Conservation (phyloP, 2,113 vertebrate genomes). For the Tupaia chinensis region DNA sequence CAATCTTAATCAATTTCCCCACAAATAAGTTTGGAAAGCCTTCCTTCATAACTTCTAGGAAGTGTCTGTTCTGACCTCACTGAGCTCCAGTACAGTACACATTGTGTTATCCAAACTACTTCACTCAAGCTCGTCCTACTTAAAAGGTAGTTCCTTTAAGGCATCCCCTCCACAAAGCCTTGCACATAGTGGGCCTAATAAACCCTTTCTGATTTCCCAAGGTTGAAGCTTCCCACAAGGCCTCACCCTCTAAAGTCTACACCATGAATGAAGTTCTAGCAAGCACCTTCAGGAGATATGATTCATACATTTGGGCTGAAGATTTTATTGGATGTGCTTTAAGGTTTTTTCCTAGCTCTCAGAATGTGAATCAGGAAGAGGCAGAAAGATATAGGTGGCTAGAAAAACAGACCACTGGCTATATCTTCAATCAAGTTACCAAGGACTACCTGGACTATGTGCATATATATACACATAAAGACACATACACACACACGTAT, state of each 20-base stretch:
- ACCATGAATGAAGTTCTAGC: not conserved
- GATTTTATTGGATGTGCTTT: not conserved
- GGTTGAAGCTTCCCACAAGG: not conserved
- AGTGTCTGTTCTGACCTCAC: not conserved
- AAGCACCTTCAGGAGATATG: not conserved
- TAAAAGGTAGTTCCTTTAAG: not conserved
- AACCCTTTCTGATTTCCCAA: constrained; percentile 19
- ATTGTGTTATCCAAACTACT: not conserved
- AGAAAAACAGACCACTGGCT: not conserved
- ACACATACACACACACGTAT: not conserved
- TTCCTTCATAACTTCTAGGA: not conserved
- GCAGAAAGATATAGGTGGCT: not conserved
- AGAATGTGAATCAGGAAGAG: constrained; percentile 37
- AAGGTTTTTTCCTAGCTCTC: constrained; percentile 4
- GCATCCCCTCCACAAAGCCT: not conserved
- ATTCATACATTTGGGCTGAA: not conserved
- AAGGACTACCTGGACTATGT: not conserved
- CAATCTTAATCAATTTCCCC: not conserved
- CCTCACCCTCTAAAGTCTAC: not conserved
- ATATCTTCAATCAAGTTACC: not conserved
- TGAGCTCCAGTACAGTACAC: not conserved
- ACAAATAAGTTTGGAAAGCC: not conserved
- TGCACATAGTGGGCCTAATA: not conserved
- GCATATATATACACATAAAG: not conserved
- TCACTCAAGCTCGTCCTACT: not conserved